Evolutionary conservation across 1,140 invertebrate species (phyloP), one percentile per base, ranked within the genome.

Genomic region (Colletes latitarsis): DNA sequence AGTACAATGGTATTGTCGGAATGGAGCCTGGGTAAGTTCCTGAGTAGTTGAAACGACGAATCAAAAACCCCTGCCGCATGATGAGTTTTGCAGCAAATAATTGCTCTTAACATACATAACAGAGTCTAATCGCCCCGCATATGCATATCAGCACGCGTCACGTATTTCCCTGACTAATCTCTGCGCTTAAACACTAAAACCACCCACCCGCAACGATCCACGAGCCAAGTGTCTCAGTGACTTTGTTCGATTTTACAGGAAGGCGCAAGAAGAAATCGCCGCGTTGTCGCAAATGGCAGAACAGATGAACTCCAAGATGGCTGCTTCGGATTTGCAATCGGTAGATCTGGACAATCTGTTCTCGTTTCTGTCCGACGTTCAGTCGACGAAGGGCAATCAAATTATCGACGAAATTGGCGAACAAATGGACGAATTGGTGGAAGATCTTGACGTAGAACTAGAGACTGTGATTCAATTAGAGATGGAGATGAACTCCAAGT

Each of bases 331-430:
- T 75, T 81, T 94, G 71, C 89, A 97, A 76, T 97, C 97, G 0
- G 96, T 98, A 0, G 98, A 98, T 91, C 94, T 99, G 68, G 98
- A 99, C 91, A 98, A 98, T 93, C 94, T 99, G 87, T 99, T 99
- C 93, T 97, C 97, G 66, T 99, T 99, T 91, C 94, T 99, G 10
- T 97, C 97, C 0, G 97, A 98, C 80, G 96, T 97, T 17, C 96
- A 97, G 53, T 93, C 94, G 46, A 94, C 95, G 63, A 93, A 94
- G 58, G 92, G 92, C 10, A 94, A 95, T 82, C 94, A 95, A 74
- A 95, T 97, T 10, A 96, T 98, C 17, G 96, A 97, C n/a, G 96
- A 97, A 90, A 97, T 98, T 66, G 96, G 96, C 6, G 95, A 96
- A 86, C 95, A 96, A 88, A 98, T 98, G 96, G 95, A 97, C 87